A percentile compares a stretch with the other conserved stretches of the same genome.
These are phyloP conservation scores for Heliconius hermathena DNA, from an alignment of 1,140 invertebrate species.

Conservation along the genomic window DNA sequence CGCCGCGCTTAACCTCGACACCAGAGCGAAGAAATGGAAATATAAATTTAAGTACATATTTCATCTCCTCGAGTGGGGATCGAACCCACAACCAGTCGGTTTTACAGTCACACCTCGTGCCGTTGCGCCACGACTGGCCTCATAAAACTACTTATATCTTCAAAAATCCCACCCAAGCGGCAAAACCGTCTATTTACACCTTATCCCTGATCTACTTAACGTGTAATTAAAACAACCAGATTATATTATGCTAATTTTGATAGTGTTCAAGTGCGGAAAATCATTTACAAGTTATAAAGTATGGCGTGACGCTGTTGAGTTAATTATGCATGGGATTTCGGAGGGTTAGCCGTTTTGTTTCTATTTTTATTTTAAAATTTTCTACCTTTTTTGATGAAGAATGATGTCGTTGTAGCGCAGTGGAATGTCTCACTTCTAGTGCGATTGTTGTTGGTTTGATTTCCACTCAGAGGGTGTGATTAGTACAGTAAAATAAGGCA, in stretches of 20 bases:
- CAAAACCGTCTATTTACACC: conserved; percentile 7
- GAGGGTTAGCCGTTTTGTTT: neutral
- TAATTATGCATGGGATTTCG: conserved; percentile 2
- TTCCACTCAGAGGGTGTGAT: neutral
- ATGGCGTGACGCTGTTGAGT: conserved; percentile 4
- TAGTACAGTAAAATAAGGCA: too few species aligned
- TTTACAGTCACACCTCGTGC: too few species aligned
- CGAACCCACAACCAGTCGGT: neutral
- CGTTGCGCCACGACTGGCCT: too few species aligned
- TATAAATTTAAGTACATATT: too few species aligned
- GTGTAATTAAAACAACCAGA: conserved; percentile 13
- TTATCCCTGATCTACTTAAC: conserved; percentile 14
- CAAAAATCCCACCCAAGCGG: neutral
- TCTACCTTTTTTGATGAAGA: too few species aligned
- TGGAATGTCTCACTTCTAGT: neutral
- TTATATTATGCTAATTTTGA: conserved; percentile 30
- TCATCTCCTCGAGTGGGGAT: too few species aligned
- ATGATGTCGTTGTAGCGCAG: neutral
- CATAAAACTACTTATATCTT: neutral
- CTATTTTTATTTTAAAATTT: neutral
- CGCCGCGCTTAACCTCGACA: too few species aligned
- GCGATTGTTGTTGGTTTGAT: neutral
- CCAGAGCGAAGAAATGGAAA: too few species aligned
- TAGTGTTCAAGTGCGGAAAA: conserved; percentile 33
- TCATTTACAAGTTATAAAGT: conserved; percentile 23